These are phyloP conservation scores for Ametastegia equiseti DNA, from an alignment of 2,888 invertebrate genomes.

Conservation along the genomic window DNA sequence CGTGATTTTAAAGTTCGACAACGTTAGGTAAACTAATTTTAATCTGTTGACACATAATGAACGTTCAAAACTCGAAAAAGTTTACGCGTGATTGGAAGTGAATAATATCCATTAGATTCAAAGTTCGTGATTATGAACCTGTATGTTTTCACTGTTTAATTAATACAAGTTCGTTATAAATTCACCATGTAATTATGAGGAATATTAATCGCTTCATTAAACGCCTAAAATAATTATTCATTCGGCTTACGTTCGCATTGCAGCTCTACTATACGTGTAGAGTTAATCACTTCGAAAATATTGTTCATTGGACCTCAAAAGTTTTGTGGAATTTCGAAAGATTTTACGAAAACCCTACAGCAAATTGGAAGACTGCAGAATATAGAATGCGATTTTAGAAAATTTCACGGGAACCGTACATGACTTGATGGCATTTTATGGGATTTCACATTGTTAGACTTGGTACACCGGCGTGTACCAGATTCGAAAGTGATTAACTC, in stretches of 20 bases:
- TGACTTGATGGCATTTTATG: too few relatives aligned
- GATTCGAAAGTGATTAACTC: too few relatives aligned
- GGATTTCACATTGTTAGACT: too few relatives aligned
- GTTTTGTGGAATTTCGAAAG: not conserved
- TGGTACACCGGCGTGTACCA: too few relatives aligned
- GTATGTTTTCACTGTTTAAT: not conserved
- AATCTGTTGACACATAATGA: not conserved
- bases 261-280: not conserved
- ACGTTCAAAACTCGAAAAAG: not conserved
- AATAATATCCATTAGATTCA: too few relatives aligned
- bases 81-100: not conserved
- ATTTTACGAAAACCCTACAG: not conserved
- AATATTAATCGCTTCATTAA: slow-evolving; percentile 18
- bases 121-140: not conserved
- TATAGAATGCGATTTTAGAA: not conserved
- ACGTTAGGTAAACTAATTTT: not conserved
- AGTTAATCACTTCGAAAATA: not conserved
- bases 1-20: not conserved
- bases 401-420: not conserved
- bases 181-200: slow-evolving; percentile 25
- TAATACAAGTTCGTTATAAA: not conserved
- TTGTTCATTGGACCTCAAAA: not conserved
- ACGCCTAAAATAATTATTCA: not conserved
- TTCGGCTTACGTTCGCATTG: not conserved
- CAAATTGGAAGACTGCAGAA: not conserved